Percentiles rank a stretch among this genome's conserved stretches.
phyloP scores from a whole-genome alignment of 2,888 invertebrate genomes.

The Lepidochitona cinerea region DNA sequence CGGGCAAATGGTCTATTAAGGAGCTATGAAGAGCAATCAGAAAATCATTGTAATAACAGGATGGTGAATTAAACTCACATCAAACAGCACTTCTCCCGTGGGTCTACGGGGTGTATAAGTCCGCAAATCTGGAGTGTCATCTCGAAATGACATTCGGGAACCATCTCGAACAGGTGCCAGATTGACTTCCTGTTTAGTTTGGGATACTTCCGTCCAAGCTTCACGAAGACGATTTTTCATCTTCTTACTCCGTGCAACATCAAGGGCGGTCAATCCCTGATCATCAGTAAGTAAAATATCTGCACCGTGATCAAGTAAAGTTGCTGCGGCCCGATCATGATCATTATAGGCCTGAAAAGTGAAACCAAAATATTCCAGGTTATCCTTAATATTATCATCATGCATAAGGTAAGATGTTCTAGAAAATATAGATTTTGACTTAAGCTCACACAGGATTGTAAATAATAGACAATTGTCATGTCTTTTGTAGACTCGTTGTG shows the following conservation, averaged over 20 bases:
- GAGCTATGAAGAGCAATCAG: too few species aligned
- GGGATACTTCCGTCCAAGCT: conserved; percentile 61
- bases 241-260: conserved; percentile 63
- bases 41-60: too few species aligned
- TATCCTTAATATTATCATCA: too few species aligned
- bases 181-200: conserved; percentile 33
- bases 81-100: conserved; percentile 61
- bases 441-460: too few species aligned
- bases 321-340: conserved; percentile 56
- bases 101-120: conserved; percentile 35
- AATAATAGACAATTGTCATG: too few species aligned
- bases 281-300: conserved; percentile 64
- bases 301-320: conserved; percentile 60
- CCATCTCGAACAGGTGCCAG: conserved; percentile 47
- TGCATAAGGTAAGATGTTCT: too few species aligned
- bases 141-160: conserved; percentile 8
- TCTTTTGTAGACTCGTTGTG: too few species aligned
- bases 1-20: too few species aligned
- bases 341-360: conserved; percentile 64
- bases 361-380: too few species aligned
- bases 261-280: conserved; percentile 61
- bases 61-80: conserved; percentile 59
- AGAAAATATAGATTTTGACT: too few species aligned
- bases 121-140: conserved; percentile 20
- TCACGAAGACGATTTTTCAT: conserved; percentile 58